Conservation (phyloP, 2,888 invertebrate genomes). For the Yponomeuta cagnagella region DNA sequence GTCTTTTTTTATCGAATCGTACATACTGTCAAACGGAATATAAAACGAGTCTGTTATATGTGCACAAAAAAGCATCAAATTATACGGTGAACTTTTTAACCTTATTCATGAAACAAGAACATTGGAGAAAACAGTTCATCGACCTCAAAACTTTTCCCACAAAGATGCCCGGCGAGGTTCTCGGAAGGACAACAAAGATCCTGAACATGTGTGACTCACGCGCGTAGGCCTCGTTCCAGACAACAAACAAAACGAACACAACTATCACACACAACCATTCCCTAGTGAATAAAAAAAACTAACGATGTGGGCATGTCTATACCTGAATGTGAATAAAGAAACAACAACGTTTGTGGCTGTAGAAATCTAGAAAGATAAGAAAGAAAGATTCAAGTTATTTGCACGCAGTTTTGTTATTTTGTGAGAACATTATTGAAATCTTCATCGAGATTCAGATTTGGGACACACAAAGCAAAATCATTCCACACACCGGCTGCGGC, state of each 20-base stretch:
- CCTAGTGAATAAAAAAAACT: background rate
- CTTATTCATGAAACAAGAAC: conserved; percentile 34
- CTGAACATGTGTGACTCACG: conserved; percentile 64
- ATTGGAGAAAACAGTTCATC: conserved; percentile 61
- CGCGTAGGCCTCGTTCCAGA: conserved; percentile 51
- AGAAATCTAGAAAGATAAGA: background rate
- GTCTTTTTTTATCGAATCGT: too few species aligned
- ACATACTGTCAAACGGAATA: too few species aligned
- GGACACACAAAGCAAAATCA: background rate
- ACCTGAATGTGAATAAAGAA: background rate
- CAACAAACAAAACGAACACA: conserved; percentile 36
- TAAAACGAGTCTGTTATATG: background rate
- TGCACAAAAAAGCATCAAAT: background rate
- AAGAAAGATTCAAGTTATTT: background rate
- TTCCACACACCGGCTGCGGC: background rate
- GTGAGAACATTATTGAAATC: background rate
- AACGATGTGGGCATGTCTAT: background rate
- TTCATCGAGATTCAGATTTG: background rate
- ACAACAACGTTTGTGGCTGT: background rate
- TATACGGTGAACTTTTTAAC: conserved; percentile 28
- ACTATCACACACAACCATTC: conserved; percentile 9
- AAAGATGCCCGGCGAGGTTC: conserved; percentile 61
- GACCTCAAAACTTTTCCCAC: conserved; percentile 68
- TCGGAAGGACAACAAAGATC: conserved; percentile 73
- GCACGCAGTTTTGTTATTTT: background rate